Evolutionary conservation across 2,888 invertebrate genomes (phyloP), one percentile per base, ranked within the genome.

Genomic region (Drosophila cyrtoloma): DNA sequence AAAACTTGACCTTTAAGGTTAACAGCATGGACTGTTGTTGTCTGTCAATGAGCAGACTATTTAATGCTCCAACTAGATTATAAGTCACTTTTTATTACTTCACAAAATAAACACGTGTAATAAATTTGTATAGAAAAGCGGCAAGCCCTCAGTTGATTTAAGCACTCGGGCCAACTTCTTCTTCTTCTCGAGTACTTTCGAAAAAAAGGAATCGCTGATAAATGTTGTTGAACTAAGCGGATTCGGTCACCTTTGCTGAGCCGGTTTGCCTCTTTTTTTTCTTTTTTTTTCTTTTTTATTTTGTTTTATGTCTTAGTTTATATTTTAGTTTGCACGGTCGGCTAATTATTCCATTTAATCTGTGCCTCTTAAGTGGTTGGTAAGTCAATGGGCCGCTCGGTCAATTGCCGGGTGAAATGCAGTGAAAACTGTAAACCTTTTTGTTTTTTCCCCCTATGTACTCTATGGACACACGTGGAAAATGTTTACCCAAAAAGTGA

Each of bases 321-420:
- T 61, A 65, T 47, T 77, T 67, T 61, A 30, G 69, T 57, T 69
- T 75, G 75, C 78, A 77, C 77, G 80, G 75, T 77, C 72, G 79
- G 72, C 84, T 88, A 88, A 88, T 86, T 86, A 79, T 69, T 81
- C 71, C 75, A 74, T 69, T 84, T 86, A 80, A 86, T 82, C 82
- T 86, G 72, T 69, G 67, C 69, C 76, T 75, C 80, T 82, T 75
- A 83, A 75, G 72, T 70, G 68, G 68, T 84, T 77, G 71, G 84
- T 75, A 76, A 80, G 81, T 81, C 85, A 83, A 78, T 79, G 86
- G 83, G 74, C 84, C 63, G 72, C 73, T 53, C n/a, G 58, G 66
- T 70, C 64, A 78, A 71, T 75, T 78, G 58, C 53, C 39, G 51
- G 68, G 63, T 79, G 65, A 75, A 79, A 69, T 69, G 79, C 71